These are phyloP conservation scores for Harpegnathos saltator DNA, from an alignment of 1,140 invertebrate species.

Conservation along the genomic window DNA sequence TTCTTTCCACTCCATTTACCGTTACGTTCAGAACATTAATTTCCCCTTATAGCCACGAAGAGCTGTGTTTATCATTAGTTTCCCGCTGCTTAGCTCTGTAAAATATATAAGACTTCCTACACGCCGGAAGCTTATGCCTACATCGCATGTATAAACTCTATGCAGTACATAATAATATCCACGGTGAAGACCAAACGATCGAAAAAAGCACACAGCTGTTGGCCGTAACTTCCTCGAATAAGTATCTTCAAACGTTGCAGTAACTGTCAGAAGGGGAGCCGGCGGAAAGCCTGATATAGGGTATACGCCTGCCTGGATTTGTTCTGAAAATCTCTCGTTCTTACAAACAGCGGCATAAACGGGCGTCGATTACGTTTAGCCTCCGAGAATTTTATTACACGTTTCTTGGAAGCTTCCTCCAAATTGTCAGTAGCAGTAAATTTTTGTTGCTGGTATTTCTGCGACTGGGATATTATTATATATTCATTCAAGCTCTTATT, in stretches of 20 bases:
- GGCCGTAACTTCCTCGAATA: constrained; percentile 82
- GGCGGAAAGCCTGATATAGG: constrained; percentile 78
- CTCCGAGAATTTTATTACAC: constrained; percentile 51
- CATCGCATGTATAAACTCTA: constrained; percentile 64
- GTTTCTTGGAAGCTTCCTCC: constrained; percentile 45
- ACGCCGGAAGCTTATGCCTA: constrained; percentile 67
- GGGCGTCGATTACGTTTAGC: constrained; percentile 46
- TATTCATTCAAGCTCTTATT: not conserved
- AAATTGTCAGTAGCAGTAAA: constrained; percentile 51
- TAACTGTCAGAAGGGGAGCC: constrained; percentile 79
- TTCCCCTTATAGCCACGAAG: constrained; percentile 77
- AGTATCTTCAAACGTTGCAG: constrained; percentile 78
- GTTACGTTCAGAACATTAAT: constrained; percentile 83
- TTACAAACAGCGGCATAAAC: constrained; percentile 55
- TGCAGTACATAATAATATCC: constrained; percentile 75
- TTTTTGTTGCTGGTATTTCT: constrained; percentile 24
- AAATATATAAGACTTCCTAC: constrained; percentile 68
- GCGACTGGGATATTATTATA: constrained; percentile 19
- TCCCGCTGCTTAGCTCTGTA: constrained; percentile 77
- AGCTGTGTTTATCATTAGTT: constrained; percentile 84
- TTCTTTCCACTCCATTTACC: constrained; percentile 82
- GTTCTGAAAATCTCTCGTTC: constrained; percentile 75
- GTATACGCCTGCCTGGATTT: constrained; percentile 74
- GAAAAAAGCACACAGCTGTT: constrained; percentile 79
- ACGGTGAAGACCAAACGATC: constrained; percentile 67